Percentiles rank a stretch among this genome's conserved stretches.
These are phyloP conservation scores for Pelosia muscerda DNA, from an alignment of 2,888 invertebrate species.

Conservation along the genomic window DNA sequence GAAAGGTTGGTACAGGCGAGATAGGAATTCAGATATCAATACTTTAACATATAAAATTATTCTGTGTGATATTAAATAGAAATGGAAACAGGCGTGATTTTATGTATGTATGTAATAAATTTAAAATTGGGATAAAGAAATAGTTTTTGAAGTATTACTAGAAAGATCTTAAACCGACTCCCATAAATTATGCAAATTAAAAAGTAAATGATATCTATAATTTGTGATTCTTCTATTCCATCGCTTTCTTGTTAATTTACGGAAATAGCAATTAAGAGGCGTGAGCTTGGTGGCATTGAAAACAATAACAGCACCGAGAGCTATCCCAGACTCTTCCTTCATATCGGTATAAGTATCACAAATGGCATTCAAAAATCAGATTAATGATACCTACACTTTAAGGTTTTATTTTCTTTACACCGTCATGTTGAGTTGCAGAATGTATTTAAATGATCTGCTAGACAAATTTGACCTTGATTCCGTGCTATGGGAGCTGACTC, in stretches of 20 bases:
- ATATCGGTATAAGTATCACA: slow-evolving; percentile 49
- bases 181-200: neutral
- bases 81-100: too few species aligned
- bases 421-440: slow-evolving; percentile 49
- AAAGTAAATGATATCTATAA: neutral
- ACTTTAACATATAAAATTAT: neutral
- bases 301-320: slow-evolving; percentile 80
- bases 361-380: slow-evolving; percentile 26
- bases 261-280: slow-evolving; percentile 80
- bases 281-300: slow-evolving; percentile 73
- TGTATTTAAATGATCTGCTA: slow-evolving; percentile 75
- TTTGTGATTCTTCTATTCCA: slow-evolving; percentile 52
- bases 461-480: slow-evolving; percentile 84
- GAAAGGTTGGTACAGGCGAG: too few species aligned
- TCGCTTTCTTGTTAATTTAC: slow-evolving; percentile 61
- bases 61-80: neutral
- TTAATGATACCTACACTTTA: slow-evolving; percentile 36
- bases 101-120: too few species aligned
- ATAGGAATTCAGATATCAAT: too few species aligned
- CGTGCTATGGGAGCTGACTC: slow-evolving; percentile 71
- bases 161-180: neutral
- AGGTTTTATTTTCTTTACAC: slow-evolving; percentile 38
- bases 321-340: slow-evolving; percentile 78
- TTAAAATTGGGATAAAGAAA: too few species aligned
- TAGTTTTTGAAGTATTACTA: neutral